phyloP scores from a whole-genome alignment of 1,140 invertebrate genomes.

The Palaemon carinicauda region DNA sequence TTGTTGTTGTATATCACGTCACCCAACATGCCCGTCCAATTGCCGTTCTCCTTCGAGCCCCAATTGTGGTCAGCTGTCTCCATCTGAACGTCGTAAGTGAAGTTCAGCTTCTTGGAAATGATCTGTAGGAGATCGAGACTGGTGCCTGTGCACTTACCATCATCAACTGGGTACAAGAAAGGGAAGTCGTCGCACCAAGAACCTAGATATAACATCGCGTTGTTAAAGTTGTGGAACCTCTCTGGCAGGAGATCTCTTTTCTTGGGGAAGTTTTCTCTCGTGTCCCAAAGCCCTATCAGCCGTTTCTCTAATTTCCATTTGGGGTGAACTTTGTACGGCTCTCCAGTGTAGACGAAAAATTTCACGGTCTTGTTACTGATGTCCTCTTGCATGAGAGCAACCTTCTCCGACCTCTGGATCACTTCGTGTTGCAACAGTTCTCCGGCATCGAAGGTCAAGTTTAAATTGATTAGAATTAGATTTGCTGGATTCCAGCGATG shows the following conservation, averaged over 20 bases:
- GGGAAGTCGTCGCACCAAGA: constrained; percentile 50
- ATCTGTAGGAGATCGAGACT: constrained; percentile 30
- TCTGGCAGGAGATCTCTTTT: constrained; percentile 17
- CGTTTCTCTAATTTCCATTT: background rate
- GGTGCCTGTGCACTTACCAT: background rate
- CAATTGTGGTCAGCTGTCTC: constrained; percentile 35
- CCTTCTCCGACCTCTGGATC: constrained; percentile 12
- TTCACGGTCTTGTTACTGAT: background rate
- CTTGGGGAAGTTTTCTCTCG: background rate
- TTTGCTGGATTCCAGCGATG: constrained; percentile 23
- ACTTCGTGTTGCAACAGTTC: background rate
- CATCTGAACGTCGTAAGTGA: constrained; percentile 31
- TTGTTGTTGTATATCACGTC: constrained; percentile 43
- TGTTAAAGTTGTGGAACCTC: constrained; percentile 6
- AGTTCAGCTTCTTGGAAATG: constrained; percentile 21
- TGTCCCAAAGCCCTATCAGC: background rate
- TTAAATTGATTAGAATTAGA: constrained; percentile 17
- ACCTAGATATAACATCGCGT: constrained; percentile 11
- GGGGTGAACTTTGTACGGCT: background rate
- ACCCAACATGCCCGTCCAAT: constrained; percentile 40
- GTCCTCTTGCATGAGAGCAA: constrained; percentile 22
- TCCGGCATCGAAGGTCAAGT: background rate
- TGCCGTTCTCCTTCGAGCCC: constrained; percentile 40
- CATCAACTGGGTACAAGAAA: constrained; percentile 27
- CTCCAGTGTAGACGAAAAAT: constrained; percentile 4